Percentiles rank a stretch among this genome's conserved stretches.
These are phyloP conservation scores for Holacanthella duospinosa DNA, from an alignment of 2,888 invertebrate species.

Conservation along the genomic window DNA sequence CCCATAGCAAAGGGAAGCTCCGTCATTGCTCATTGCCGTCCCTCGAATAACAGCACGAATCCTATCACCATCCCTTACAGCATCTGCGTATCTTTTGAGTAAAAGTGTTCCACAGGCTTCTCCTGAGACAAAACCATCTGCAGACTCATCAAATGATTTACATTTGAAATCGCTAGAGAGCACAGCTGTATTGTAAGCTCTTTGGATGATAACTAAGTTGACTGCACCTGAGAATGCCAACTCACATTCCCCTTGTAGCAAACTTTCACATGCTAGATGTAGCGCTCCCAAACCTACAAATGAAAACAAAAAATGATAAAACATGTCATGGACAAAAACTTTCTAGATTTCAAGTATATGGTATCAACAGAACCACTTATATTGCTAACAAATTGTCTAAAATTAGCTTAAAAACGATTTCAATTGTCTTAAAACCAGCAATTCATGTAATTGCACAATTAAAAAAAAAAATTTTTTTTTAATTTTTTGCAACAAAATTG, in stretches of 20 bases:
- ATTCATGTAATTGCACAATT: too few species aligned
- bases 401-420: too few species aligned
- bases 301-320: too few species aligned
- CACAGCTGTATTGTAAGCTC: conserved; percentile 12
- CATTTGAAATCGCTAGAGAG: conserved; percentile 37
- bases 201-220: conserved; percentile 17
- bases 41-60: conserved; percentile 37
- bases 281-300: neutral
- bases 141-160: conserved; percentile 40
- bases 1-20: conserved; percentile 39
- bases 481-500: too few species aligned
- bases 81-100: conserved; percentile 37
- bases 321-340: too few species aligned
- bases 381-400: too few species aligned
- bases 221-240: conserved; percentile 20
- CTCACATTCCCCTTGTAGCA: neutral
- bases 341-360: too few species aligned
- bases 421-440: too few species aligned
- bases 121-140: conserved; percentile 41
- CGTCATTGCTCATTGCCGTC: conserved; percentile 40
- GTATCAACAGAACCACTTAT: too few species aligned
- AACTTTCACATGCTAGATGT: neutral
- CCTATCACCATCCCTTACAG: conserved; percentile 23
- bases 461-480: too few species aligned
- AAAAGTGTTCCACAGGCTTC: conserved; percentile 41